Base-by-base conservation (phyloP, 2,113 vertebrate species). In the Eupsittula cactorum region DNA sequence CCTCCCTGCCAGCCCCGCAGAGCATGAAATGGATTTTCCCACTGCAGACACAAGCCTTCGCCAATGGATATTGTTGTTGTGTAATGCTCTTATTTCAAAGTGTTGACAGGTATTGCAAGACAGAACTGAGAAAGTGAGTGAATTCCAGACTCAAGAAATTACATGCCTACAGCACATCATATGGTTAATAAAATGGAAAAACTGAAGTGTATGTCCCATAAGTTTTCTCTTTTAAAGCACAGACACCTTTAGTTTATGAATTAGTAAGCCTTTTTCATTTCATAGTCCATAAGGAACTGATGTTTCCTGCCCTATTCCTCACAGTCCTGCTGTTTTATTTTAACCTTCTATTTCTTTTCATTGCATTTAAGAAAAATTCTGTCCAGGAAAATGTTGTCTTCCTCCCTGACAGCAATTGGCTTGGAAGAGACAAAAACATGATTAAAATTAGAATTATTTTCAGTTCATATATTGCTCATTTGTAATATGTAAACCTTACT, bases 141-240 rank as follows among this genome's bases (percentile, higher is more conserved):
- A 90, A 88, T 81, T 89, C 86, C 71, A 57, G 49, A 47, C 80
- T 85, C 69, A 19, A 74, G 9, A 92, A 95, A 93, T 93, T 91
- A 75, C 77, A 49, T 89, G 95, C 91, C 91, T 89, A 88, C 63
- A 93, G 87, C 89, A 81, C 63, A 83, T 68, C 67, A 44, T 55
- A 87, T 50, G 71, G 91, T 95, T 96, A 95, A 97, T 95, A 97
- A 97, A 95, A 92, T 73, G 64, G 89, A 85, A 95, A 97, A 97
- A 94, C 42, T 44, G 92, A 96, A 97, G 85, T 2, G 1, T 1
- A 6, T 49, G n/a, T 94, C 82, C 85, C 59, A 28, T 78, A 94
- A 94, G 67, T 91, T 95, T 84, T 85, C 89, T 81, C 67, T 67
- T 90, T 79, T 95, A 88, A 94, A 89, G 78, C 74, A 69, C 82